Base-by-base conservation (phyloP, 92 coral and sea anemone genomes). In the Epizoanthus fatuus region DNA sequence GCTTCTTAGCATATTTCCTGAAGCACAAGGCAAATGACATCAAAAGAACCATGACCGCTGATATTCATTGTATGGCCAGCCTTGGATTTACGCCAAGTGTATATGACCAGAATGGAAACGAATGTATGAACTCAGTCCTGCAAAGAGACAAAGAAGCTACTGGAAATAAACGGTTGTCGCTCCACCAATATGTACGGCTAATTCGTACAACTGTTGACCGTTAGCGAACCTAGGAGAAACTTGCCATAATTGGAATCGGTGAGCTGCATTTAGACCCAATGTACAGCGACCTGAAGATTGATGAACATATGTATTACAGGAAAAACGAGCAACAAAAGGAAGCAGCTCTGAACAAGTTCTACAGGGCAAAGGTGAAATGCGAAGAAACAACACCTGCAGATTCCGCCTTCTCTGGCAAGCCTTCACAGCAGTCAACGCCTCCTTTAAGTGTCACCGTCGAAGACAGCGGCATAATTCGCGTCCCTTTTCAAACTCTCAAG, bases 31-130 rank as follows among this genome's bases (percentile, higher is more conserved):
- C 83, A 29, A 81, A 87, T 3, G 13, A 45, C 17, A 81, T 87
- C 9, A 80, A 69, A 58, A 55, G 80, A 38, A 64, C 87, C 19
- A 86, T 86, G 88, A 90, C 84, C 2, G 74, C 87, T 16, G 87
- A 73, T 1, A 62, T 86, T 20, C 42, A 81, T 20, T 81, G 80
- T 44, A 86, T 90, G 88, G 82, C 90, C 39, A 87, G 85, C 10
- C 87, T 90, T 5, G 87, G 93, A 8, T 90, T 74, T 72, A 87
- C 90, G 16, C 93, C 88, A 37, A 51, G 49, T 16, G 84, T 90
- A 0, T 75, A 90, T 55, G 70, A 85, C 77, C 87, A 90, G 65
- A 90, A 90, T 38, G 83, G 81, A 45, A 86, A 79, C 52, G 83
- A 86, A 20, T 90, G 88, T 63, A 90, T 86, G 88, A 86, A 86